Evolutionary conservation across 1,140 invertebrate genomes (phyloP), one percentile per base, ranked within the genome.

Genomic region (Proctacanthus coquilletti): DNA sequence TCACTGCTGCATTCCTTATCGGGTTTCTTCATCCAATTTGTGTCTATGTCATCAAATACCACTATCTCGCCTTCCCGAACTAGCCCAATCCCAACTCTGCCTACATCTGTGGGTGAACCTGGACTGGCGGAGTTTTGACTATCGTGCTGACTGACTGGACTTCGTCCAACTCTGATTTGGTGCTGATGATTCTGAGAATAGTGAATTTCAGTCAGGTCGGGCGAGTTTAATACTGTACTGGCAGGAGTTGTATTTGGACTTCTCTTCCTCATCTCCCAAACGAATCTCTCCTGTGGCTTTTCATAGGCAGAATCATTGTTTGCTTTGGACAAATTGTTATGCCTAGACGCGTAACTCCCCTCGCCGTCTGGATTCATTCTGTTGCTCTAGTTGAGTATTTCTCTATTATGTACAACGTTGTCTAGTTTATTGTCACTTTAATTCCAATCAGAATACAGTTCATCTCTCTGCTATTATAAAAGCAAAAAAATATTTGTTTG

Each of bases 11-110:
- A 83, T 43, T 86, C 84, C 57, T 88, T 88, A 48, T 88, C 81
- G 10, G 9, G 19, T 34, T 13, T 18, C 9, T 51, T 66, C 42
- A 69, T 67, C 72, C 72, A 74, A 45, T 66, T 69, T 36, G 80
- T 79, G 33, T 76, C 80, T 43, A 84, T 84, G 50, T 84, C 80
- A 53, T 84, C 80, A 52, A 83, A 83, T 5, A 83, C 77, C 23
- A 81, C 75, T 17, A 80, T 75, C 48, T 78, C 75, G 20, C 74
- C 73, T 29, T 53, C 53, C 2, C 53, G 44, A 35, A 58, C 37
- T 13, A 53, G 54, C 15, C 53, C 51, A 0, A 45, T 49, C 30
- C 51, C 52, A 5, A 45, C 52, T 38, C 53, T 58, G 34, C 52
- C 55, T 13, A 57, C 52, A 40, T 58, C 54, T 13, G 55, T 58